These are phyloP conservation scores for Balaeniceps rex DNA, from an alignment of 2,113 vertebrate genomes.

Conservation along the genomic window DNA sequence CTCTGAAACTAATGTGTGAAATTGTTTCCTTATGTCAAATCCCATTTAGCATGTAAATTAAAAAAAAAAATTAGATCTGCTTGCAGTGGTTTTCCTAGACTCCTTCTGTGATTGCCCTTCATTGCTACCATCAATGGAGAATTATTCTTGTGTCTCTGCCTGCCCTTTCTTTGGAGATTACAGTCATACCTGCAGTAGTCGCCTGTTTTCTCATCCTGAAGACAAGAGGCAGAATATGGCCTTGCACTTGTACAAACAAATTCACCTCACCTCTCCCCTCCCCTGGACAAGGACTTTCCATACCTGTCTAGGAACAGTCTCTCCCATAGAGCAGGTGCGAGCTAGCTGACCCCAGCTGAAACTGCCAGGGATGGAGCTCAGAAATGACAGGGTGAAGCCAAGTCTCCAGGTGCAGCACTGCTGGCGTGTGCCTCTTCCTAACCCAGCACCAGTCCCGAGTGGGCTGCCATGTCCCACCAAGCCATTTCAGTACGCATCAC, in stretches of 20 bases:
- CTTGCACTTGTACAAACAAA: not conserved
- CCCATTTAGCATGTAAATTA: not conserved
- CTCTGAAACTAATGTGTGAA: not conserved
- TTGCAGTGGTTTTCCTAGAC: not conserved
- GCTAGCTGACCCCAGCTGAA: not conserved
- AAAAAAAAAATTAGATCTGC: not conserved
- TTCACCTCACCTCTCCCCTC: not conserved
- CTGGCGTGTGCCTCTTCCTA: rapidly evolving
- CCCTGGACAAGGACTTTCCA: not conserved
- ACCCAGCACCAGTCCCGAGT: not conserved
- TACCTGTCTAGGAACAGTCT: not conserved
- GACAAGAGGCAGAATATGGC: not conserved
- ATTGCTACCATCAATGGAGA: not conserved
- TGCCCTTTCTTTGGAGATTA: not conserved
- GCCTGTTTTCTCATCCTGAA: not conserved
- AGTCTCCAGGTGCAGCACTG: not conserved
- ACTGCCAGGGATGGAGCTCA: not conserved
- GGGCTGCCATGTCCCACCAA: not conserved
- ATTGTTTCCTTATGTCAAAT: not conserved
- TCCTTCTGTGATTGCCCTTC: not conserved
- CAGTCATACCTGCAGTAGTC: not conserved
- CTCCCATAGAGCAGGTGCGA: no score
- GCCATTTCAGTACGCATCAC: not conserved
- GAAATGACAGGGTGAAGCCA: no score
- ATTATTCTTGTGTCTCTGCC: not conserved